Evolutionary conservation across 2,888 invertebrate species (phyloP).

Genomic region (Ellobium chinense): DNA sequence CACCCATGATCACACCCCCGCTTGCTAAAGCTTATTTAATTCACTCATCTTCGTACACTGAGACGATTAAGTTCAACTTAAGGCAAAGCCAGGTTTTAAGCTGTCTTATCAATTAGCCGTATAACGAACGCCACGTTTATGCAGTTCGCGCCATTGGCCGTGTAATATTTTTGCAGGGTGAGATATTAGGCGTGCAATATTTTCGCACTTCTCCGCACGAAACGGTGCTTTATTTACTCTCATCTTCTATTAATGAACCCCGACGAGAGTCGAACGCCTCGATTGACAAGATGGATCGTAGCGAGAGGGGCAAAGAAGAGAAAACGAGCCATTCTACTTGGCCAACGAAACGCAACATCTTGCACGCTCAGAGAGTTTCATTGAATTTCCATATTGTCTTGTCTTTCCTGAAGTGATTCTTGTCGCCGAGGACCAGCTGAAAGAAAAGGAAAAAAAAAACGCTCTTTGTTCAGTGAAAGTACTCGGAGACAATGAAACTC

Average conservation of each 20-base stretch:
- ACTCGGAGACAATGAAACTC: too few relatives aligned
- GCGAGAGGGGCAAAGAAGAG: background rate
- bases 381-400: too few relatives aligned
- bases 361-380: too few relatives aligned
- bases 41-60: background rate
- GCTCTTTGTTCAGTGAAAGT: too few relatives aligned
- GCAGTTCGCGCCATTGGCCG: slow-evolving; percentile 9
- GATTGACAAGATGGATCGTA: slow-evolving; percentile 3
- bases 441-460: too few relatives aligned
- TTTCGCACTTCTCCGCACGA: background rate
- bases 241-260: background rate
- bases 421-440: too few relatives aligned
- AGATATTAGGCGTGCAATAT: slow-evolving; percentile 6
- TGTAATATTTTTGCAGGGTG: slow-evolving; percentile 30
- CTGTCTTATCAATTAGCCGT: slow-evolving; percentile 2
- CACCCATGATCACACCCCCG: too few relatives aligned
- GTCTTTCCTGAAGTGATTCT: too few relatives aligned
- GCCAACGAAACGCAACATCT: too few relatives aligned
- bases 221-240: background rate
- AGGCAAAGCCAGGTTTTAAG: background rate
- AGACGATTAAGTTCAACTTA: slow-evolving; percentile 11
- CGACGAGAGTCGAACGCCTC: background rate
- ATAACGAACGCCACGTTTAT: slow-evolving; percentile 20
- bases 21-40: too few relatives aligned
- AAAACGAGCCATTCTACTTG: too few relatives aligned